Base-by-base conservation (phyloP, 1,140 invertebrate genomes). In the Leptopilina clavipes region DNA sequence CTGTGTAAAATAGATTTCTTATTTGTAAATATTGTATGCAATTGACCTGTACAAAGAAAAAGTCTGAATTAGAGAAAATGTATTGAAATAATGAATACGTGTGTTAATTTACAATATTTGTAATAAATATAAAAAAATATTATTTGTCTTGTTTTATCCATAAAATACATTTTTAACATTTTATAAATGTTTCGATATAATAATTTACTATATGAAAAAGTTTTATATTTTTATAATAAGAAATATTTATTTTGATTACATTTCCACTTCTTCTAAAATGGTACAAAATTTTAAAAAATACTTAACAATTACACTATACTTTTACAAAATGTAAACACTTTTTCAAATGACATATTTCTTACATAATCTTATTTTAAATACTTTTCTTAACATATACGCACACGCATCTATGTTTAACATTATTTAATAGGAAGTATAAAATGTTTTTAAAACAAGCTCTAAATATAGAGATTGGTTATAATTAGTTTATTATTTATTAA, bases 1-100 rank as follows among this genome's bases (percentile, higher is more conserved):
- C 65, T 70, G 79, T 86, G 83, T 88, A 87, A 85, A 88, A 86
- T 86, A 84, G 81, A 77, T 79, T 43, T 40, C 59, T 80, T 75
- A 18, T 25, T 72, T 89, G 86, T 88, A 89, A 86, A 89, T 89
- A 88, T 72, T 79, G 77, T 77, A 81, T 76, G 81, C 72, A 73
- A 75, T 72, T 82, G 76, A 79, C 8, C 59, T 87, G 84, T 86
- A 87, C 81, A 86, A 87, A 87, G 37, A 56, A 56, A 73, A 65
- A 2, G 19, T 73, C 54, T 79, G 76, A 76, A 75, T 79, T 77
- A 40, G 70, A 70, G 65, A 65, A 70, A 25, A 72, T 70, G 72
- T n/a, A 22, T 52, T 12, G 48, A 72, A 40, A 6, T 19, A 59
- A 40, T 22, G 74, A 74, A 70, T 45, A 40, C 76, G 73, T 76